A percentile compares a stretch with the other conserved stretches of the same genome.
Evolutionary conservation across 2,797 vertebrate genomes (phyloP).

Genomic region (Oceanodroma leucorhoa): DNA sequence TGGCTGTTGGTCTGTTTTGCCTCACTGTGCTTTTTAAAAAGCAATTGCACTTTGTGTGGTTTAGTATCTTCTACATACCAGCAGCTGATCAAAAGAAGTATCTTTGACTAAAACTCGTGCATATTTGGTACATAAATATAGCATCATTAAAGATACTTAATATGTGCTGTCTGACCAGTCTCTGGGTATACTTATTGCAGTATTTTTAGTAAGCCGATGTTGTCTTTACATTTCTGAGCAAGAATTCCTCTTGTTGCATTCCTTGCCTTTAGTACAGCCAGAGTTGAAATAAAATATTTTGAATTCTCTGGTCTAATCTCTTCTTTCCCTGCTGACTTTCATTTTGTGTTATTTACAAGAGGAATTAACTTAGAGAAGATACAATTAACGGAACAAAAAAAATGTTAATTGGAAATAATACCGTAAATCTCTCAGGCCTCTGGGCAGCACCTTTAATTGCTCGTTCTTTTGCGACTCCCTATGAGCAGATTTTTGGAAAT

Average conservation of each 20-base stretch:
- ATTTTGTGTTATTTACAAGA: background rate
- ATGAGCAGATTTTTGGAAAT: background rate
- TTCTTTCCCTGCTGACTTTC: background rate
- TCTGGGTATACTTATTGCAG: background rate
- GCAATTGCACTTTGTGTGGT: background rate
- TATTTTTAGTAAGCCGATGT: constrained; percentile 27
- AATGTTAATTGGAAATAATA: background rate
- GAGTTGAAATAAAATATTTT: constrained; percentile 37
- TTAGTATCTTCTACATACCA: background rate
- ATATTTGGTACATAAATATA: background rate
- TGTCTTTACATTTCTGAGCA: background rate
- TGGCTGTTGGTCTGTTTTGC: background rate
- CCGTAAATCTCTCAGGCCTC: rapidly evolving
- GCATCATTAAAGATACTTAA: background rate
- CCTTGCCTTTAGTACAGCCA: background rate
- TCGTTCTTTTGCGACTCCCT: background rate
- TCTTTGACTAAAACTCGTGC: background rate
- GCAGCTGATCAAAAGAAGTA: background rate
- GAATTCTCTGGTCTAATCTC: constrained; percentile 32
- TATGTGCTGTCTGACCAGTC: background rate
- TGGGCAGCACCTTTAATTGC: background rate
- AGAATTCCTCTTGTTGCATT: background rate
- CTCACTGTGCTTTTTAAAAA: background rate
- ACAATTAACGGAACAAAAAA: background rate
- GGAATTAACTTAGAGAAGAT: background rate